phyloP scores from a whole-genome alignment of 2,113 vertebrate genomes.

The Pheucticus melanocephalus region DNA sequence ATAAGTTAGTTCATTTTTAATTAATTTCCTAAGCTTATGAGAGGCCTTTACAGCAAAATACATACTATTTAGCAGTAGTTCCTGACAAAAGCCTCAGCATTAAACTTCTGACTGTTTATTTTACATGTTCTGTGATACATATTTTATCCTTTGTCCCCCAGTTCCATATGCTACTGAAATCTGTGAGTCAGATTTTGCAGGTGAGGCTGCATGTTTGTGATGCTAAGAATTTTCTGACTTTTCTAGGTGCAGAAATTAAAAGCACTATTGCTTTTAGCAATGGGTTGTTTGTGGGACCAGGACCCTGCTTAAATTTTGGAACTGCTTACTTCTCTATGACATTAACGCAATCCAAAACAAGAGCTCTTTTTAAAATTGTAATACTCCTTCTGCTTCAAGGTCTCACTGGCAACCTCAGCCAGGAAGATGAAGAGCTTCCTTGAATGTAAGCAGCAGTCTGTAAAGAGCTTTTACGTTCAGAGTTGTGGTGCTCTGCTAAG shows the following conservation, averaged over 20 bases:
- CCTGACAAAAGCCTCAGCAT: background rate
- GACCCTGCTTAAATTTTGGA: background rate
- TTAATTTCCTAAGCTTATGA: accelerated
- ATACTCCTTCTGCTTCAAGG: background rate
- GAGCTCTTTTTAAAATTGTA: background rate
- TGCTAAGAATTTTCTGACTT: background rate
- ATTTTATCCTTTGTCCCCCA: background rate
- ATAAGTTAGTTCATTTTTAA: background rate
- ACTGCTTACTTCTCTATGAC: background rate
- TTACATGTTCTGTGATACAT: background rate
- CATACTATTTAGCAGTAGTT: background rate
- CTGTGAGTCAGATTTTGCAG: background rate
- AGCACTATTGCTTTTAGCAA: background rate
- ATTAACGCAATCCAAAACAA: background rate
- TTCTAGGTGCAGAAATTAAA: background rate
- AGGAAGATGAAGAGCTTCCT: background rate
- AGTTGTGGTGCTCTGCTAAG: background rate
- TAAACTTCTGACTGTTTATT: background rate
- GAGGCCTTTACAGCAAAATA: background rate
- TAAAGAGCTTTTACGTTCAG: background rate
- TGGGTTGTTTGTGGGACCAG: background rate
- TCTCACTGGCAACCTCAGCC: background rate
- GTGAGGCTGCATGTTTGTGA: background rate
- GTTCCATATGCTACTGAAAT: background rate
- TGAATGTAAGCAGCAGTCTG: background rate